Conservation (phyloP, 2,888 invertebrate genomes). For the Agrilus biguttatus region DNA sequence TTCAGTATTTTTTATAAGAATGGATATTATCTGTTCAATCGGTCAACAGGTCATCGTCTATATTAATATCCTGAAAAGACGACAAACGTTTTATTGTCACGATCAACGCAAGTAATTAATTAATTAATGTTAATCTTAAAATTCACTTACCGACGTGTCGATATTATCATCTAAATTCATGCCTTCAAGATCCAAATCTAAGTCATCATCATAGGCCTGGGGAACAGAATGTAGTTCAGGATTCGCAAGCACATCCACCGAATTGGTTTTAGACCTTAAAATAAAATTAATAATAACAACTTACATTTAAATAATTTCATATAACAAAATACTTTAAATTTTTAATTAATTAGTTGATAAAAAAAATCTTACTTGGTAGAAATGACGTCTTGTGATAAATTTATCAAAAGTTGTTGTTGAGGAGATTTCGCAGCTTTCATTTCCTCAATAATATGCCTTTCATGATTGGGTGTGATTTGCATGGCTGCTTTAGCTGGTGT, state of each 20-base stretch:
- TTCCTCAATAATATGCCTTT: slow-evolving; percentile 57
- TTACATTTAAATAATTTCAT: no score
- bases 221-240: neutral
- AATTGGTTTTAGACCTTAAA: no score
- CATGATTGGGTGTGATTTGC: slow-evolving; percentile 41
- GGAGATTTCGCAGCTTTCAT: slow-evolving; percentile 37
- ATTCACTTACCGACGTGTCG: slow-evolving; percentile 49
- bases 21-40: slow-evolving; percentile 28
- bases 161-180: slow-evolving; percentile 67
- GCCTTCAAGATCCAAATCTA: slow-evolving; percentile 74
- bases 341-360: neutral
- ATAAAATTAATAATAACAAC: no score
- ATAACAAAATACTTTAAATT: no score
- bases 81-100: slow-evolving; percentile 1
- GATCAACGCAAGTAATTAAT: neutral
- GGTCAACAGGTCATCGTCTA: slow-evolving; percentile 57
- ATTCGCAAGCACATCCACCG: no score
- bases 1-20: neutral
- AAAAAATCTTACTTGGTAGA: neutral
- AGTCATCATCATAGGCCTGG: slow-evolving; percentile 39
- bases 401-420: neutral
- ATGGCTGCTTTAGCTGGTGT: slow-evolving; percentile 47
- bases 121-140: neutral
- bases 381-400: no score
- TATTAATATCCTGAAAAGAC: slow-evolving; percentile 50